Evolutionary conservation across 2,797 vertebrate species (phyloP).

Genomic region (Typhlichthys eigenmanni): DNA sequence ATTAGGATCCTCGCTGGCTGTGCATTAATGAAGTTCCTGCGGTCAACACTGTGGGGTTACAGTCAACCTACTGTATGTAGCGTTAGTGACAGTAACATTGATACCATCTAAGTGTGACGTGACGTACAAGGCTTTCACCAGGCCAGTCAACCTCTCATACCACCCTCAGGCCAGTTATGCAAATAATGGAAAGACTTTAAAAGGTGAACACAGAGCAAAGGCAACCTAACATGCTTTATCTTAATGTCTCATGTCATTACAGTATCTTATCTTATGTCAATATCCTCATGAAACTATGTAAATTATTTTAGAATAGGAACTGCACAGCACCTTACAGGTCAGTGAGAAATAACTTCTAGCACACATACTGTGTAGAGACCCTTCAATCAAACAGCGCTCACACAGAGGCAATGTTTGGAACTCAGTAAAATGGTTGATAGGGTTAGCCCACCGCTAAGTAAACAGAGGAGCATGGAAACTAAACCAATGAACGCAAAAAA

Average conservation of each 20-base stretch:
- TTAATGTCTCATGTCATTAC: not conserved
- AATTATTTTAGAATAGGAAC: conserved; percentile 7
- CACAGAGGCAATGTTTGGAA: conserved; percentile 31
- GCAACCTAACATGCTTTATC: conserved; percentile 21
- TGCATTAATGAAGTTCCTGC: too few relatives aligned
- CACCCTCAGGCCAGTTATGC: conserved; percentile 56
- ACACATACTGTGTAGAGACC: conserved; percentile 19
- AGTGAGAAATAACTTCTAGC: conserved; percentile 11
- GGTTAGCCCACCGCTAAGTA: conserved; percentile 52
- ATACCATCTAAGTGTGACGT: conserved; percentile 11
- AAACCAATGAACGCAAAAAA: conserved; percentile 54
- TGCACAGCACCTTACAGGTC: not conserved
- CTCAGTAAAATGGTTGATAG: conserved; percentile 42
- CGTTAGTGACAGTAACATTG: too few relatives aligned
- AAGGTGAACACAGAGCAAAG: conserved; percentile 25
- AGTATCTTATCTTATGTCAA: conserved; percentile 11
- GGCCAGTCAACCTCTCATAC: conserved; percentile 36
- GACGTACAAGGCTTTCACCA: conserved; percentile 36
- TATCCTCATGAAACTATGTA: conserved; percentile 23
- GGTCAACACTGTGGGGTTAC: too few relatives aligned
- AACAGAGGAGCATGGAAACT: conserved; percentile 64
- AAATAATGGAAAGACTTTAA: conserved; percentile 53
- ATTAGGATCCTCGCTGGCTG: too few relatives aligned
- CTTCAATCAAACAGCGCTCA: conserved; percentile 7
- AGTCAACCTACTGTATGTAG: too few relatives aligned